Evolutionary conservation across 2,888 invertebrate genomes (phyloP).

Genomic region (Tolmerus cingulatus): DNA sequence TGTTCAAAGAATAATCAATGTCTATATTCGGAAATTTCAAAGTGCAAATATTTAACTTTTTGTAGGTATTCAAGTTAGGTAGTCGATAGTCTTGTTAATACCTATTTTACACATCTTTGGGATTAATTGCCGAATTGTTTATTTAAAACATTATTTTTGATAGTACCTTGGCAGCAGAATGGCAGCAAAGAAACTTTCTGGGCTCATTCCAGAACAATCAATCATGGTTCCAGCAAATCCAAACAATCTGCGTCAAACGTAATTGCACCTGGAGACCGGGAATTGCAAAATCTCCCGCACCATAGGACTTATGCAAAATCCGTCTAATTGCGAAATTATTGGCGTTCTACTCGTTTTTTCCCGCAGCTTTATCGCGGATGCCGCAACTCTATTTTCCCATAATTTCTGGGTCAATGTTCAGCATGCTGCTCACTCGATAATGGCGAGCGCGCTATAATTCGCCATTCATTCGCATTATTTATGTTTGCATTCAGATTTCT

Average conservation of each 20-base stretch:
- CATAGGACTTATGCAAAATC: background rate
- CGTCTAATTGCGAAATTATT: background rate
- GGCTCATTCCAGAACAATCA: background rate
- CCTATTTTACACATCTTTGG: background rate
- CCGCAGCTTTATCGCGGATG: background rate
- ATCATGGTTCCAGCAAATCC: background rate
- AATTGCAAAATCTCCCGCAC: background rate
- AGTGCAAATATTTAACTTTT: no score
- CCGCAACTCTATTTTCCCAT: constrained; percentile 11
- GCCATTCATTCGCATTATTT: constrained; percentile 10
- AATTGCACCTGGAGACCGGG: background rate
- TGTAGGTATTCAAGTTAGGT: no score
- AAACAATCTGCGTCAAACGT: background rate
- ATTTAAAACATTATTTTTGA: background rate
- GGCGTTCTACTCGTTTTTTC: background rate
- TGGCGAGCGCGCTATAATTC: constrained; percentile 6
- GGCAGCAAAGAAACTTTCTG: background rate
- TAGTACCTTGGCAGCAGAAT: background rate
- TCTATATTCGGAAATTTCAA: no score
- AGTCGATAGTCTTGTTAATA: no score
- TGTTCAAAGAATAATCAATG: no score
- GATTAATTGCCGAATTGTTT: background rate
- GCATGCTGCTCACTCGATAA: background rate
- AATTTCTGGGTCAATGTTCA: constrained; percentile 33
- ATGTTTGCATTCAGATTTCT: constrained; percentile 28